Evolutionary conservation across 2,797 vertebrate genomes (phyloP).

Genomic region (Tadarida brasiliensis): DNA sequence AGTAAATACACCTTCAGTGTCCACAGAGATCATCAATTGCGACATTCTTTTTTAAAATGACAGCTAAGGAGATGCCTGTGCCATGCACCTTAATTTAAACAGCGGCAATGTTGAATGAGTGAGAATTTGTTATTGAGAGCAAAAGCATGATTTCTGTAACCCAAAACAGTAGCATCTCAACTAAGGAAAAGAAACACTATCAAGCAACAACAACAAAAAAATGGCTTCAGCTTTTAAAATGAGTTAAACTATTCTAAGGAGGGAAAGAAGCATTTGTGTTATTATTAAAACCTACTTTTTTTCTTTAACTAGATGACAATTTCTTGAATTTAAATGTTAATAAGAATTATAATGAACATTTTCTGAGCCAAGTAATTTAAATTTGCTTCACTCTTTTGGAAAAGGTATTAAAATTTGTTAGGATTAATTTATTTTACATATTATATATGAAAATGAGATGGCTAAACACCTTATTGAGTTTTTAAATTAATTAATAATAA

Average conservation of each 20-base stretch:
- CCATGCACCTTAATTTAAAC: conserved; percentile 92
- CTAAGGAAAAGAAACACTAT: conserved; percentile 89
- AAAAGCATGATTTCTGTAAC: conserved; percentile 90
- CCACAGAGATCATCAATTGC: conserved; percentile 84
- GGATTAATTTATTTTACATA: conserved; percentile 87
- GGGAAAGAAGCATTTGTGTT: conserved; percentile 87
- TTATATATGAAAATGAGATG: conserved; percentile 89
- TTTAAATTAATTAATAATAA: conserved; percentile 88
- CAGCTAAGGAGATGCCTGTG: conserved; percentile 89
- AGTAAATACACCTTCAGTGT: conserved; percentile 33
- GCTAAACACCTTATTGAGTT: conserved; percentile 86
- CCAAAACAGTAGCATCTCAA: conserved; percentile 90
- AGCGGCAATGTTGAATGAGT: conserved; percentile 91
- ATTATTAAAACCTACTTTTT: conserved; percentile 87
- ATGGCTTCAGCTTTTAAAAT: conserved; percentile 86
- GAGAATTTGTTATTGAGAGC: conserved; percentile 90
- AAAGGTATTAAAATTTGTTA: conserved; percentile 89
- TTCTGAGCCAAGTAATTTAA: conserved; percentile 87
- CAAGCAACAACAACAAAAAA: conserved; percentile 84
- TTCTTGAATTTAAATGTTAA: conserved; percentile 85
- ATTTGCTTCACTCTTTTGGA: conserved; percentile 88
- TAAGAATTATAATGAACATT: conserved; percentile 83
- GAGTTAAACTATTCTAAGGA: conserved; percentile 84
- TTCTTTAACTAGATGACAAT: conserved; percentile 78
- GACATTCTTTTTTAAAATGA: conserved; percentile 83